phyloP scores from a whole-genome alignment of 2,113 vertebrate species.

The Turdus rufiventris region DNA sequence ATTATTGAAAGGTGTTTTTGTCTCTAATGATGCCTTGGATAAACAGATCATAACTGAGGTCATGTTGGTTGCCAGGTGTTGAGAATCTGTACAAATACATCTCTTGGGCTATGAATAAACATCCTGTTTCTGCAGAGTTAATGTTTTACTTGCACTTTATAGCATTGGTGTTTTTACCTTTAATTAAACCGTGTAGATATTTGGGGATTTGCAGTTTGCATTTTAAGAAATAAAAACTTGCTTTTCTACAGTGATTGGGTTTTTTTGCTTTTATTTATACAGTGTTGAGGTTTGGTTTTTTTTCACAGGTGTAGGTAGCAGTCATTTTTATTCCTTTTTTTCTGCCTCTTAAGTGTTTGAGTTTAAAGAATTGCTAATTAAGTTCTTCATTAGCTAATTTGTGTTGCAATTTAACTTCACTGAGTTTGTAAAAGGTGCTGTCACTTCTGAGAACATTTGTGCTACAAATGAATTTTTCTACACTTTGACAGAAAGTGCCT shows the following conservation, averaged over 20 bases:
- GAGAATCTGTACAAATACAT: background rate
- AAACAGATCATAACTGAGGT: background rate
- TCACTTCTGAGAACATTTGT: background rate
- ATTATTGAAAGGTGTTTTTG: background rate
- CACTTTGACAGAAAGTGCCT: background rate
- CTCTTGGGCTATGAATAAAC: background rate
- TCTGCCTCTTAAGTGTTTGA: background rate
- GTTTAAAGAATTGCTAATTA: background rate
- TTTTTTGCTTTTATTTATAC: background rate
- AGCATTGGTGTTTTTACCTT: background rate
- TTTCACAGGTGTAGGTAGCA: background rate
- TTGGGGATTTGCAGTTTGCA: background rate
- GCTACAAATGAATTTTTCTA: background rate
- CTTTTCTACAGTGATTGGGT: background rate
- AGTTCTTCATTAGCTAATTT: constrained; percentile 1
- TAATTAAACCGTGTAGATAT: background rate
- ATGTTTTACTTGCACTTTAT: background rate
- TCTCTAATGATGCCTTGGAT: background rate
- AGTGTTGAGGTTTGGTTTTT: background rate
- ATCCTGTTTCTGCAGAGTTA: background rate
- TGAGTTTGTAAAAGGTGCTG: background rate
- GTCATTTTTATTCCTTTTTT: background rate
- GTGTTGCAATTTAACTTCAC: background rate
- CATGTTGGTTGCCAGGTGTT: background rate
- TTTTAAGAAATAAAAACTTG: background rate